These are phyloP conservation scores for Zapornia atra DNA, from an alignment of 2,113 vertebrate species.

Conservation along the genomic window DNA sequence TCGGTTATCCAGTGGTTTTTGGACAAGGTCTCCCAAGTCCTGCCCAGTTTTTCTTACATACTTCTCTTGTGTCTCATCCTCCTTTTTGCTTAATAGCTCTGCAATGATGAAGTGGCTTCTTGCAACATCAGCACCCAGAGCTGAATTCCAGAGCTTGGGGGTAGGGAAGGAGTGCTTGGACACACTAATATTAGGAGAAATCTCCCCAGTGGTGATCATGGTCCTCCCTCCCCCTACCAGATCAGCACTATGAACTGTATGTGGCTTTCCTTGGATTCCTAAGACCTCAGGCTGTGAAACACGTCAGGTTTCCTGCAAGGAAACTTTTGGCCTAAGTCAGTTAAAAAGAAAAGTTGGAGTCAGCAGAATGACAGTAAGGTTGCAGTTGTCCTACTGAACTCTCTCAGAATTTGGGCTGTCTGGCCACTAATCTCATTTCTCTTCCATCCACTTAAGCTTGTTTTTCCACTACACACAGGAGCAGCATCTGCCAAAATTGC, in stretches of 20 bases:
- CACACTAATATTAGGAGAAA: not conserved
- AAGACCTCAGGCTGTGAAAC: not conserved
- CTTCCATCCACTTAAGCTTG: not conserved
- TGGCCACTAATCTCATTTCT: not conserved
- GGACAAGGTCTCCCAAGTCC: not conserved
- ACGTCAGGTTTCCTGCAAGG: not conserved
- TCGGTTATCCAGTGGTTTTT: not conserved
- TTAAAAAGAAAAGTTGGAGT: slow-evolving; percentile 16
- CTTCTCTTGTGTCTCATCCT: not conserved
- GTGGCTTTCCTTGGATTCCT: not conserved
- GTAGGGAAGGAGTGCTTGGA: not conserved
- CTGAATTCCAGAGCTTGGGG: slow-evolving; percentile 44
- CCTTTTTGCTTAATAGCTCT: slow-evolving; percentile 9
- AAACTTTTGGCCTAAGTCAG: slow-evolving; percentile 22
- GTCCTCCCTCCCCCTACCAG: not conserved
- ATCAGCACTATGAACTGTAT: not conserved
- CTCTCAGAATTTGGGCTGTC: not conserved
- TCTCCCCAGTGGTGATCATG: not conserved
- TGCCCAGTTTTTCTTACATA: not conserved
- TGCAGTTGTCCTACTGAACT: not conserved
- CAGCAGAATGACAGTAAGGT: not conserved
- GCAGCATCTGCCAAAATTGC: not conserved
- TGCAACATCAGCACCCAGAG: slow-evolving; percentile 17
- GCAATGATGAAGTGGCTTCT: slow-evolving; percentile 17
- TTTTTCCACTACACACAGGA: not conserved